A percentile compares a stretch with the other conserved stretches of the same genome.
Conservation (phyloP, 1,140 invertebrate species). For the Medauroidea extradentata region DNA sequence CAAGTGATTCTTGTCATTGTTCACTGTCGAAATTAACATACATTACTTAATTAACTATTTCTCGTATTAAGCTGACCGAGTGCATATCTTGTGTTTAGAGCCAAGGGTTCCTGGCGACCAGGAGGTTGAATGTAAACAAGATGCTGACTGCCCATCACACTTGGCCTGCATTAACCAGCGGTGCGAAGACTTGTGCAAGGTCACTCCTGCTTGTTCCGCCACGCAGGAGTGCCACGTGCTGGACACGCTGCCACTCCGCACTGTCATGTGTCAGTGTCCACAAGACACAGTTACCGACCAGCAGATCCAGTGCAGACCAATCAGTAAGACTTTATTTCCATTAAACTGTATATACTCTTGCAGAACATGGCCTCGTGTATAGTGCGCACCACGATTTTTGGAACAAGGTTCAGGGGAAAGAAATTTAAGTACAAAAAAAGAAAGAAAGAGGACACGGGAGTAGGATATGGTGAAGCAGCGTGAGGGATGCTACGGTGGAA, state of each 20-base stretch:
- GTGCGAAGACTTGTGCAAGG: constrained; percentile 71
- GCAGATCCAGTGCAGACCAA: constrained; percentile 58
- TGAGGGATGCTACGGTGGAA: too few species aligned
- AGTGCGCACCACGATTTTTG: too few species aligned
- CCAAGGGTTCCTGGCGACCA: constrained; percentile 5
- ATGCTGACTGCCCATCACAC: constrained; percentile 68
- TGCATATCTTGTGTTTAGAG: background rate
- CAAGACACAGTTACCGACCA: constrained; percentile 60
- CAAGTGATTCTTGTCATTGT: too few species aligned
- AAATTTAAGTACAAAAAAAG: too few species aligned
- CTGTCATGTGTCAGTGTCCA: constrained; percentile 77
- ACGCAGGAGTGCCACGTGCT: constrained; percentile 74
- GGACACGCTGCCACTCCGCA: constrained; percentile 71
- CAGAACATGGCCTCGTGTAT: too few species aligned
- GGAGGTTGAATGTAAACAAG: constrained; percentile 61
- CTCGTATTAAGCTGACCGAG: background rate
- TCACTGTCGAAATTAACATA: too few species aligned
- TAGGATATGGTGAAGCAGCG: too few species aligned
- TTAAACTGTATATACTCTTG: too few species aligned
- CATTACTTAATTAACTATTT: too few species aligned
- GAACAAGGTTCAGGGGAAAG: too few species aligned
- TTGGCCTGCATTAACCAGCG: constrained; percentile 70
- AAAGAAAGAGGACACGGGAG: too few species aligned
- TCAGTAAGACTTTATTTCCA: constrained; percentile 48
- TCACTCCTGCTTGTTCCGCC: constrained; percentile 60